These are phyloP conservation scores for Leucophora obtusa DNA, from an alignment of 2,888 invertebrate species.

Conservation along the genomic window DNA sequence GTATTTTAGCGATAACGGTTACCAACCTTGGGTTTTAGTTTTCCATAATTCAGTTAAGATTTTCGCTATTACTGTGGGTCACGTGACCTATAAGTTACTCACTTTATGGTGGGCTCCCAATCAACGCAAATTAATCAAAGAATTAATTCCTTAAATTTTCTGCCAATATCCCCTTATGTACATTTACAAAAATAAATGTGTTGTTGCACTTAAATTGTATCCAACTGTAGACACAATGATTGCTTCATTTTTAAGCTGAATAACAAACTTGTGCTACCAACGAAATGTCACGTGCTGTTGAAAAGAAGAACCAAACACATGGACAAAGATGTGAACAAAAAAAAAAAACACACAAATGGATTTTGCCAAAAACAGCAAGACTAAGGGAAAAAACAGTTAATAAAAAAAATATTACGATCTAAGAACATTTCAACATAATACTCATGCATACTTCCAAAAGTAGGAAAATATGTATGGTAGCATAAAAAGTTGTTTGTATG, in stretches of 20 bases:
- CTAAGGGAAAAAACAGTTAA: background rate
- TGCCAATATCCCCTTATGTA: background rate
- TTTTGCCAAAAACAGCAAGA: slow-evolving; percentile 2
- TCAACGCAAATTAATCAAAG: background rate
- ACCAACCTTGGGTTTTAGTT: too few species aligned
- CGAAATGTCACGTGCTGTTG: slow-evolving; percentile 26
- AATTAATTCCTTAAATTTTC: background rate
- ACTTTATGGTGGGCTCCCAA: too few species aligned
- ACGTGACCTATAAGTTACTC: too few species aligned
- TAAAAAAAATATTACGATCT: background rate
- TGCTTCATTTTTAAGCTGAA: background rate
- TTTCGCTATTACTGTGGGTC: too few species aligned
- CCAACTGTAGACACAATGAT: slow-evolving; percentile 1
- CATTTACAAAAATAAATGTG: background rate
- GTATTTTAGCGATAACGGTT: too few species aligned
- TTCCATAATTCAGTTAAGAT: too few species aligned
- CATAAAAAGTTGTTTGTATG: background rate
- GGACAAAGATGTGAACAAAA: background rate
- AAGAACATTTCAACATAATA: slow-evolving; percentile 15
- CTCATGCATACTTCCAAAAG: background rate
- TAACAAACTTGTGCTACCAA: slow-evolving; percentile 4
- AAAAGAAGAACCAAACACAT: background rate
- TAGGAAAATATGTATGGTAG: background rate
- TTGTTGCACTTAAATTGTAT: background rate
- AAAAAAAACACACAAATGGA: background rate